Base-by-base conservation (phyloP, 2,888 invertebrate genomes). In the Sinelater perroti region DNA sequence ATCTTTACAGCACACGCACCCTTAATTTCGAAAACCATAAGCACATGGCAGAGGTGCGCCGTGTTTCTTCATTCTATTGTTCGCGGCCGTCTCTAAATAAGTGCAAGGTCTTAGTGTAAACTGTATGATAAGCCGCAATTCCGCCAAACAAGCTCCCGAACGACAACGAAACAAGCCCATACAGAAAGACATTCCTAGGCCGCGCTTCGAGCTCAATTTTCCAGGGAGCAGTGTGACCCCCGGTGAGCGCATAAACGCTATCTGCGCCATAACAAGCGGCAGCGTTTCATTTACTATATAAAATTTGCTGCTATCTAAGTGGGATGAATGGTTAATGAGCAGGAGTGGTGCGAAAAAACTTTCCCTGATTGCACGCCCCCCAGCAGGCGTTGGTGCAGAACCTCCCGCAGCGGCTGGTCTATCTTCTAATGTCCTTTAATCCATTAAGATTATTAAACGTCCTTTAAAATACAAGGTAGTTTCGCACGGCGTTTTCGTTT, bases 121-220 rank as follows among this genome's bases (percentile, higher is more conserved):
- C 36, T 49, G 36, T 36, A 49, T 33, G 35, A 49, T 49, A 49
- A 49, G 47, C 47, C 47, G 47, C 47, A 49, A 49, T 49, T 49
- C 36, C 36, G 24, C 26, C 36, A 14, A 49, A 49, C 47, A 49
- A 49, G 47, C 31, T 21, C 35, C 36, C 36, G 36, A 46, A 49
- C 47, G 35, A 49, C 35, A 35, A 49, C 35, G 36, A 35, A 46
- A 49, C 35, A 49, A 35, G 47, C 47, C 35, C 36, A 46, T 46
- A 46, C 14, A 46, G 46, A 46, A 33, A 13, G 46, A 46, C 21
- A 46, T 20, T 46, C 33, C 33, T 46, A 20, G 18, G 18, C 17
- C 33, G 46, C 21, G 46, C 33, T 21, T 16, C 40, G 21, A 21
- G 14, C 28, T 30, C 46, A 46, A 46, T 46, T 46, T 46, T 46